These are phyloP conservation scores for Corydoras sp. DNA, from an alignment of 2,113 vertebrate species.

Conservation along the genomic window DNA sequence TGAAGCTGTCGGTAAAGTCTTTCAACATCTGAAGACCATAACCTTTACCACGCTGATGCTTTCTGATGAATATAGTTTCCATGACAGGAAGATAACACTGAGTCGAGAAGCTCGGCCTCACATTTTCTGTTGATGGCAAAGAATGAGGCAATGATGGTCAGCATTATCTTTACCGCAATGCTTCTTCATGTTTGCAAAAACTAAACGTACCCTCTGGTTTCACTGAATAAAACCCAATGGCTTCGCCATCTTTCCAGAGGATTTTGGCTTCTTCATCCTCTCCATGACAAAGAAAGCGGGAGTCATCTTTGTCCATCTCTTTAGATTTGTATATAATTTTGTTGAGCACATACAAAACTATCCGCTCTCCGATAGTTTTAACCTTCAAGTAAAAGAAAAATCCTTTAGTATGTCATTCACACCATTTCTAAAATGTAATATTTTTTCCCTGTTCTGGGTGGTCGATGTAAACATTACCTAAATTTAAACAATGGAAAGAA, in stretches of 20 bases:
- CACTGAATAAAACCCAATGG: slow-evolving; percentile 88
- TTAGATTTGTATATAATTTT: slow-evolving; percentile 80
- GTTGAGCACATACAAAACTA: slow-evolving; percentile 87
- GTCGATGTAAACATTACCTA: too few species aligned
- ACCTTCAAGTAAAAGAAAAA: slow-evolving; percentile 60
- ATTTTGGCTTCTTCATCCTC: slow-evolving; percentile 79
- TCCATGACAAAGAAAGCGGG: slow-evolving; percentile 80
- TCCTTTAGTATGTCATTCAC: background rate
- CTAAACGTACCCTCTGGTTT: slow-evolving; percentile 72
- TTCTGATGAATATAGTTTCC: slow-evolving; percentile 82
- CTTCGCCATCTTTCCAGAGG: slow-evolving; percentile 82
- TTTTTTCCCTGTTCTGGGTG: too few species aligned
- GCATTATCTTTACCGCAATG: background rate
- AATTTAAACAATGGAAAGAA: too few species aligned
- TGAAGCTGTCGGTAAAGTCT: slow-evolving; percentile 79
- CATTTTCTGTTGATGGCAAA: slow-evolving; percentile 64
- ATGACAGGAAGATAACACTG: slow-evolving; percentile 75
- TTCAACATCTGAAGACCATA: slow-evolving; percentile 75
- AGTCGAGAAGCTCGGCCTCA: slow-evolving; percentile 44
- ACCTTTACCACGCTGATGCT: slow-evolving; percentile 65
- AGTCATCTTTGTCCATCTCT: slow-evolving; percentile 74
- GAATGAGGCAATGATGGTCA: background rate
- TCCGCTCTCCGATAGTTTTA: slow-evolving; percentile 75
- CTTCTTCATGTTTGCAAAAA: background rate
- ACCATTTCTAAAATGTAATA: background rate